Evolutionary conservation across 2,113 vertebrate species (phyloP).

Genomic region (Regulus satrapa): DNA sequence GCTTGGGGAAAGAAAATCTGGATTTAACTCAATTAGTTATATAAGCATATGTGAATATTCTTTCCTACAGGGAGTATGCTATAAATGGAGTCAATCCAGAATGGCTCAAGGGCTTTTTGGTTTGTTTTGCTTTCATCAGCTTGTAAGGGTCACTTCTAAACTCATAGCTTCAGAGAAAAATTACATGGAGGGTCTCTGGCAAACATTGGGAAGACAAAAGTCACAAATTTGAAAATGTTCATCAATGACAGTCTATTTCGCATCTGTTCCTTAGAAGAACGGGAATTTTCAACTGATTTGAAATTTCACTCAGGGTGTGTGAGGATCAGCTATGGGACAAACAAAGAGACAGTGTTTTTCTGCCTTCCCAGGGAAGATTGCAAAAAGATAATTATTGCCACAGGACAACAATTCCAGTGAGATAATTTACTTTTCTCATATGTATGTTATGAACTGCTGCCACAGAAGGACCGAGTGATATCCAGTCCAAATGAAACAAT

Average conservation of each 20-base stretch:
- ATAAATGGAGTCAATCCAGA: background rate
- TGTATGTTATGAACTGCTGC: background rate
- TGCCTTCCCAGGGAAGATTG: background rate
- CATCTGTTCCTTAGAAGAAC: background rate
- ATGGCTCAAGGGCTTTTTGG: background rate
- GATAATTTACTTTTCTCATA: background rate
- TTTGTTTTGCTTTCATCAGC: background rate
- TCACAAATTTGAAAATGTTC: background rate
- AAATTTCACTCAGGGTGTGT: background rate
- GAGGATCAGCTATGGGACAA: background rate
- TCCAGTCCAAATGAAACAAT: background rate
- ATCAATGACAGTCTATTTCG: background rate
- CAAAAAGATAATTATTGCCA: background rate
- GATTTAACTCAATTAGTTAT: background rate
- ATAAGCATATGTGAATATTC: background rate
- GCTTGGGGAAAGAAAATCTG: background rate
- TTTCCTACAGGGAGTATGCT: background rate
- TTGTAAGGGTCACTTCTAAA: background rate
- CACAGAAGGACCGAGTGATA: background rate
- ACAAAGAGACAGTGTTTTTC: background rate
- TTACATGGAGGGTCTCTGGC: background rate
- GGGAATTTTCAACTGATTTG: background rate
- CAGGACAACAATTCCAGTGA: background rate
- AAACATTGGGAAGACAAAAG: background rate
- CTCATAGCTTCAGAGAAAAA: background rate